These are phyloP conservation scores for Diadumene lineata DNA, from an alignment of 92 coral and sea anemone genomes.

Conservation along the genomic window DNA sequence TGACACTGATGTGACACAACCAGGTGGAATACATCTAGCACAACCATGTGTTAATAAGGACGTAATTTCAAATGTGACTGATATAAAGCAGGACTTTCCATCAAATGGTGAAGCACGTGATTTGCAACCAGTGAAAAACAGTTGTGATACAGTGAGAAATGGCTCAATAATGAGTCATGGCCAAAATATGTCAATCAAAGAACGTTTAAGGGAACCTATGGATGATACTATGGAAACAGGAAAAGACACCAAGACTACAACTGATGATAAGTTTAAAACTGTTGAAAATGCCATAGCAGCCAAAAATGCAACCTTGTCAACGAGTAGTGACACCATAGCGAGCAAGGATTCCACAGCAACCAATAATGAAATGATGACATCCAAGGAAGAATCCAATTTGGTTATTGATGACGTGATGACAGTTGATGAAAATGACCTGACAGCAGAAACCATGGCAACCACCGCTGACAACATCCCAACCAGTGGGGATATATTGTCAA, in stretches of 20 bases:
- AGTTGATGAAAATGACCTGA: neutral
- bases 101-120: too few species aligned
- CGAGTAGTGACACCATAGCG: neutral
- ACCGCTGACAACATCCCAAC: neutral
- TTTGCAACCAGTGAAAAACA: too few species aligned
- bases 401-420: neutral
- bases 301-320: neutral
- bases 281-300: neutral
- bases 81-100: too few species aligned
- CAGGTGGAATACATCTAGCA: neutral
- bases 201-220: neutral
- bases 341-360: neutral
- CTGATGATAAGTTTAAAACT: neutral
- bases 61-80: too few species aligned
- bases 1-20: neutral
- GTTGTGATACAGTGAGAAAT: too few species aligned
- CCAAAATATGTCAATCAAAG: too few species aligned
- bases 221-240: neutral
- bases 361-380: neutral
- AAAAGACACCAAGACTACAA: neutral
- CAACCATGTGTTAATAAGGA: too few species aligned
- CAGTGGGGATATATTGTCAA: too few species aligned
- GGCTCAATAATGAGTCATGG: too few species aligned
- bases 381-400: neutral
- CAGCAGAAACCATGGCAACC: conserved; percentile 5